phyloP scores from a whole-genome alignment of 2,888 invertebrate genomes.

The Patella caerulea region DNA sequence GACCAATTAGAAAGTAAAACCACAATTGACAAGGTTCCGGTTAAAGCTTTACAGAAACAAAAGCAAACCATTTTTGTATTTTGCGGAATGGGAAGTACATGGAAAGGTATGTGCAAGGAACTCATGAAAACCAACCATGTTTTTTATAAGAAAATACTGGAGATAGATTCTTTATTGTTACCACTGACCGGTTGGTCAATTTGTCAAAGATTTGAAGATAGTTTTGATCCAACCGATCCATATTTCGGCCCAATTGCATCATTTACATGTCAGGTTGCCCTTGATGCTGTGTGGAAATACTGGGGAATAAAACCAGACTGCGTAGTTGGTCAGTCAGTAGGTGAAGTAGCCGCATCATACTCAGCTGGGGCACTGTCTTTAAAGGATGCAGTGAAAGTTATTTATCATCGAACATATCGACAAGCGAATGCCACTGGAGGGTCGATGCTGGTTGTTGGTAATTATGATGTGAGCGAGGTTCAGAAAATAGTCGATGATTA shows the following conservation, averaged over 20 bases:
- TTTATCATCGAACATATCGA: constrained; percentile 41
- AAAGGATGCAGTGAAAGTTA: constrained; percentile 43
- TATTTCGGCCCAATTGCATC: constrained; percentile 43
- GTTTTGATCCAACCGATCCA: constrained; percentile 38
- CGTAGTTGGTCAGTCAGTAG: constrained; percentile 53
- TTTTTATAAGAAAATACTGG: constrained; percentile 35
- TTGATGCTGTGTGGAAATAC: constrained; percentile 40
- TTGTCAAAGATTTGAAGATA: constrained; percentile 24
- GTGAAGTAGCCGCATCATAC: constrained; percentile 53
- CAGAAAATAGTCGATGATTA: constrained; percentile 26
- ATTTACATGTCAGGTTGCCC: constrained; percentile 48
- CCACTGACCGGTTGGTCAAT: constrained; percentile 31
- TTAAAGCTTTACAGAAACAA: background rate
- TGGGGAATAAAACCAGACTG: constrained; percentile 40
- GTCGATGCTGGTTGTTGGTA: constrained; percentile 43
- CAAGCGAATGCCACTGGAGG: constrained; percentile 37
- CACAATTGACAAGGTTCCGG: background rate
- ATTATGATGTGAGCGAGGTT: constrained; percentile 30
- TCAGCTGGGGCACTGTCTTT: constrained; percentile 39
- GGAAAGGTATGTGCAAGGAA: constrained; percentile 48
- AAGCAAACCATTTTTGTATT: constrained; percentile 45
- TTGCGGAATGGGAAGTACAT: constrained; percentile 49
- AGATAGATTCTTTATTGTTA: constrained; percentile 31
- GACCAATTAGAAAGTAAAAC: background rate
- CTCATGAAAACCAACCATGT: constrained; percentile 28